These are phyloP conservation scores for Bugulina stolonifera DNA, from an alignment of 2,888 invertebrate species.

Conservation along the genomic window DNA sequence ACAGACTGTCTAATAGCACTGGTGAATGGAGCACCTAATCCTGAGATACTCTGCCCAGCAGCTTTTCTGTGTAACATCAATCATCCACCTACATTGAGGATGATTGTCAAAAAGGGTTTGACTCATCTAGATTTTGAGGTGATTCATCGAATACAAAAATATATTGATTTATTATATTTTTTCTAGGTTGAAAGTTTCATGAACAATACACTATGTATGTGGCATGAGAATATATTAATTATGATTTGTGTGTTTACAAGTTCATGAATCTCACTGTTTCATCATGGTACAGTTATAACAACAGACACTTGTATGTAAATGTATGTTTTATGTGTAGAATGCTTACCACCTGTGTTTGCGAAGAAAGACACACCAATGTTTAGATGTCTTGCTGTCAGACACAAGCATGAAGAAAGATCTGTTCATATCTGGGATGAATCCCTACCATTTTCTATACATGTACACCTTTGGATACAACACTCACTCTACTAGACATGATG, in stretches of 20 bases:
- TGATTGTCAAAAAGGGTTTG: not conserved
- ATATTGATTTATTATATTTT: too few species aligned
- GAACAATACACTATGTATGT: too few species aligned
- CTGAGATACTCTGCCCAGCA: not conserved
- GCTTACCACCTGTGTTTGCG: not conserved
- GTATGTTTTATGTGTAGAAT: not conserved
- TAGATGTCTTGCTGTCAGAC: not conserved
- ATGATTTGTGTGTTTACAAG: too few species aligned
- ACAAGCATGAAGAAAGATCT: not conserved
- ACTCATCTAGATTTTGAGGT: not conserved
- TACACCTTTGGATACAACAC: conserved; percentile 9
- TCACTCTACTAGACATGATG: not conserved
- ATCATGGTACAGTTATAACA: too few species aligned
- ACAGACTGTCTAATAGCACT: not conserved
- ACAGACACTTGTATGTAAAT: too few species aligned
- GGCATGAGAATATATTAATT: too few species aligned
- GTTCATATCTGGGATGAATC: not conserved
- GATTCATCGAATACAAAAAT: too few species aligned
- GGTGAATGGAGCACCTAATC: not conserved
- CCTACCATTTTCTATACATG: not conserved
- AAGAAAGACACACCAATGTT: not conserved
- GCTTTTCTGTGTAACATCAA: not conserved
- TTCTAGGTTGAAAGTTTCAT: too few species aligned
- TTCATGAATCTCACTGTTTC: too few species aligned
- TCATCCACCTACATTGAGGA: not conserved